Conservation (phyloP, 92 coral and sea anemone genomes). For the Meandrina meandrites region DNA sequence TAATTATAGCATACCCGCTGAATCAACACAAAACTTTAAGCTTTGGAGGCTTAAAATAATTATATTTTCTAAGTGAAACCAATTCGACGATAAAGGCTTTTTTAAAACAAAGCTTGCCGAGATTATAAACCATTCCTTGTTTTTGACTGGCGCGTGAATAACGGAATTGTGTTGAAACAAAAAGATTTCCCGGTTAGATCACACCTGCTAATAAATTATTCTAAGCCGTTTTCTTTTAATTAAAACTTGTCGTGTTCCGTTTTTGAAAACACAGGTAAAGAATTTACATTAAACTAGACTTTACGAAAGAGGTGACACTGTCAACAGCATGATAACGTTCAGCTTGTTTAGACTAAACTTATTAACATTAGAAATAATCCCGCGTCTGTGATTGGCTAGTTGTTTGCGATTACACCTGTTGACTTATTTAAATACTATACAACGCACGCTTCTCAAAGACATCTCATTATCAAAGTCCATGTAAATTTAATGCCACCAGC, state of each 20-base stretch:
- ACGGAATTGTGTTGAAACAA: neutral
- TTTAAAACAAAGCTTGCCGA: neutral
- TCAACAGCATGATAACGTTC: neutral
- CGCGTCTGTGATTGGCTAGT: neutral
- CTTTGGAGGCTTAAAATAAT: neutral
- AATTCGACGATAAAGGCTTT: neutral
- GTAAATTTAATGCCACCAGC: constrained; percentile 63
- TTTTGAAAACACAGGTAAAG: neutral
- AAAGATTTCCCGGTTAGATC: neutral
- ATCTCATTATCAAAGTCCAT: constrained; percentile 46
- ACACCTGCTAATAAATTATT: neutral
- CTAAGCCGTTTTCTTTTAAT: neutral
- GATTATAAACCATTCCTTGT: neutral
- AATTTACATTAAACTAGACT: neutral
- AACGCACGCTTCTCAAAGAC: neutral
- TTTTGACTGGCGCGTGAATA: neutral
- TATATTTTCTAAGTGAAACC: neutral
- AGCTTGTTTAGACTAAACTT: neutral
- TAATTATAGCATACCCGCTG: no score
- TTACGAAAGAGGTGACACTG: neutral
- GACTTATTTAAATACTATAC: constrained; percentile 2
- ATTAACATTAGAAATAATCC: neutral
- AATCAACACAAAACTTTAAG: neutral
- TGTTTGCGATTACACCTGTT: constrained; percentile 23
- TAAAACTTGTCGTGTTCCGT: neutral